Conservation (phyloP, 2,113 vertebrate species). For the Calidris pugnax region DNA sequence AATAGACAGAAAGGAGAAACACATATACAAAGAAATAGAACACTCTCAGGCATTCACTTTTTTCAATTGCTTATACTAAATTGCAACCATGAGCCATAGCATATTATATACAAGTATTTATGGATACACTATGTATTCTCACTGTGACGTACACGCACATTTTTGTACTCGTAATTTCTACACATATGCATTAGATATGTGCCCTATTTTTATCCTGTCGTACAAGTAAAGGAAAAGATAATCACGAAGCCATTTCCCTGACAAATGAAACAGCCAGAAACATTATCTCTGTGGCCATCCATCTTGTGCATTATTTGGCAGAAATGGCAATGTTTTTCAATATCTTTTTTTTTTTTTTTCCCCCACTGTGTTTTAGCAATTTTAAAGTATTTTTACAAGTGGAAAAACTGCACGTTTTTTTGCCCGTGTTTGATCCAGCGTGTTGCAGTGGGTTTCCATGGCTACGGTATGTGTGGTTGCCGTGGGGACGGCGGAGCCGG, state of each 20-base stretch:
- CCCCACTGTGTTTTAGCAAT: not conserved
- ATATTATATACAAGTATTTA: not conserved
- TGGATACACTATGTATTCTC: not conserved
- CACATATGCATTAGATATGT: conserved; percentile 3
- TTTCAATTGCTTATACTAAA: not conserved
- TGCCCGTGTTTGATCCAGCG: not conserved
- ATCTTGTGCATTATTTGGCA: not conserved
- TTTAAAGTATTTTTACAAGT: not conserved
- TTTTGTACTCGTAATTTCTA: not conserved
- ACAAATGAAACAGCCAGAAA: not conserved
- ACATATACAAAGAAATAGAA: not conserved
- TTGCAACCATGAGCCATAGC: not conserved
- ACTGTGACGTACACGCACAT: not conserved
- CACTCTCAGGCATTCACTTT: not conserved
- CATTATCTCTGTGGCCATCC: not conserved
- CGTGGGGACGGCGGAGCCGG: conserved; percentile 27
- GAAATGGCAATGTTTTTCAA: not conserved
- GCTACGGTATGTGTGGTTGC: conserved; percentile 23
- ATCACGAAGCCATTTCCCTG: not conserved
- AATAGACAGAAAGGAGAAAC: not conserved
- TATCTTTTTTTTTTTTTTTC: not conserved
- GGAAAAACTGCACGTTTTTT: not conserved
- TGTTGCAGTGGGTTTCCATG: conserved; percentile 7
- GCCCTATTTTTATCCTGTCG: conserved; percentile 19
- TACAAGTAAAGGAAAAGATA: not conserved